Percentiles rank a stretch among this genome's conserved stretches.
Conservation (phyloP, 2,797 vertebrate species). For the Mormyrops boulengeri region DNA sequence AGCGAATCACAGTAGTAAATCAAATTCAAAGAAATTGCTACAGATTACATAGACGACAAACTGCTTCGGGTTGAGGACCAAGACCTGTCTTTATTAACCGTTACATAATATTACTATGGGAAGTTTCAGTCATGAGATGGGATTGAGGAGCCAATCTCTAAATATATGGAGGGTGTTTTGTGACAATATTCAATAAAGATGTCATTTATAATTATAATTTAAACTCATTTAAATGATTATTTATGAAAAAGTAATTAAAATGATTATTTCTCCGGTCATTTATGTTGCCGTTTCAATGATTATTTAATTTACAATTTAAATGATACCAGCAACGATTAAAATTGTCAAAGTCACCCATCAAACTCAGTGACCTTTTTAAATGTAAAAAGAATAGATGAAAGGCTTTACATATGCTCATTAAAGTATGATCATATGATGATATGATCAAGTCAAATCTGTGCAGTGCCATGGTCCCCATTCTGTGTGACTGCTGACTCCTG, state of each 20-base stretch:
- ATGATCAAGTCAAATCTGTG: background rate
- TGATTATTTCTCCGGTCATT: background rate
- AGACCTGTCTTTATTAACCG: background rate
- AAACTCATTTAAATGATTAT: background rate
- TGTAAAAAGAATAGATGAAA: background rate
- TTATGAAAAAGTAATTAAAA: background rate
- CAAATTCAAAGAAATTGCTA: background rate
- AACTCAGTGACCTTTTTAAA: background rate
- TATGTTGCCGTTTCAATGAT: background rate
- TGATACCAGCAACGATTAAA: background rate
- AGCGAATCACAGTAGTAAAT: background rate
- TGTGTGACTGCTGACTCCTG: slow-evolving; percentile 22
- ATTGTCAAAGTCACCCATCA: background rate
- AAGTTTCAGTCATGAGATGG: background rate
- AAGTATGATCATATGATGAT: background rate
- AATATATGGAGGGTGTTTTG: background rate
- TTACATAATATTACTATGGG: background rate
- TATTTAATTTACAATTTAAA: background rate
- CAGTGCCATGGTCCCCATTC: background rate
- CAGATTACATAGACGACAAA: background rate
- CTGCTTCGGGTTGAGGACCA: background rate
- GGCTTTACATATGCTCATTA: background rate
- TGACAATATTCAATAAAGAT: background rate
- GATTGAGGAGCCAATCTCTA: background rate
- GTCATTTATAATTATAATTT: background rate